Percentiles rank a stretch among this genome's conserved stretches.
These are phyloP conservation scores for Amyelois transitella DNA, from an alignment of 1,140 invertebrate species.

Conservation along the genomic window DNA sequence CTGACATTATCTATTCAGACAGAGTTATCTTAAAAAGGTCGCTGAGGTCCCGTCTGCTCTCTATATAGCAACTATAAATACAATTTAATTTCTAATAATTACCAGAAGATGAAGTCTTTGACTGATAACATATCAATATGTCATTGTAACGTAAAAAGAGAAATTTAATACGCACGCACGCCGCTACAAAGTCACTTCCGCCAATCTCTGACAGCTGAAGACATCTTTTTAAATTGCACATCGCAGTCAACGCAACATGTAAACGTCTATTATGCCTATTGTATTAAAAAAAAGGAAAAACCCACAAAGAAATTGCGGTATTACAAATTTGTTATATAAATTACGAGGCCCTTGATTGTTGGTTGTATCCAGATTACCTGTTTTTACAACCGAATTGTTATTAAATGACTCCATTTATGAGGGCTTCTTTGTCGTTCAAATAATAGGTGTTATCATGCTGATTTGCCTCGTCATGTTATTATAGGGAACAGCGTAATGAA, in stretches of 20 bases:
- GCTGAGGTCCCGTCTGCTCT: constrained; percentile 32
- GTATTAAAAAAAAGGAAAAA: constrained; percentile 45
- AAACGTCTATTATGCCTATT: constrained; percentile 61
- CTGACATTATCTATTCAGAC: constrained; percentile 29
- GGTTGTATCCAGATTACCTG: constrained; percentile 60
- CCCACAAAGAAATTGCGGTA: constrained; percentile 56
- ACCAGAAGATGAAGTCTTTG: constrained; percentile 57
- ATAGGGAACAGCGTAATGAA: constrained; percentile 46
- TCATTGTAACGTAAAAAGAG: constrained; percentile 36
- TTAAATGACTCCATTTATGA: constrained; percentile 64
- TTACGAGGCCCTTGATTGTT: constrained; percentile 54
- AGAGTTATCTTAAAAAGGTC: constrained; percentile 39
- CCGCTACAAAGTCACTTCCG: constrained; percentile 52
- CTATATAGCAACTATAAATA: constrained; percentile 63
- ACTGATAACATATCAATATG: constrained; percentile 58
- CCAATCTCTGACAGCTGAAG: constrained; percentile 30
- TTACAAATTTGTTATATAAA: constrained; percentile 65
- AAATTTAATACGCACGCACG: constrained; percentile 38
- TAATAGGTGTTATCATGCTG: constrained; percentile 59
- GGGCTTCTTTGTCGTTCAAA: constrained; percentile 48
- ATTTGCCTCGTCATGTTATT: constrained; percentile 59
- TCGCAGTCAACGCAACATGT: constrained; percentile 44
- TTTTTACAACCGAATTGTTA: constrained; percentile 51
- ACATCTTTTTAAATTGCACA: constrained; percentile 52
- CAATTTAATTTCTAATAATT: constrained; percentile 67